Evolutionary conservation across 2,797 vertebrate genomes (phyloP), one percentile per base, ranked within the genome.

Genomic region (Pristis pectinata): DNA sequence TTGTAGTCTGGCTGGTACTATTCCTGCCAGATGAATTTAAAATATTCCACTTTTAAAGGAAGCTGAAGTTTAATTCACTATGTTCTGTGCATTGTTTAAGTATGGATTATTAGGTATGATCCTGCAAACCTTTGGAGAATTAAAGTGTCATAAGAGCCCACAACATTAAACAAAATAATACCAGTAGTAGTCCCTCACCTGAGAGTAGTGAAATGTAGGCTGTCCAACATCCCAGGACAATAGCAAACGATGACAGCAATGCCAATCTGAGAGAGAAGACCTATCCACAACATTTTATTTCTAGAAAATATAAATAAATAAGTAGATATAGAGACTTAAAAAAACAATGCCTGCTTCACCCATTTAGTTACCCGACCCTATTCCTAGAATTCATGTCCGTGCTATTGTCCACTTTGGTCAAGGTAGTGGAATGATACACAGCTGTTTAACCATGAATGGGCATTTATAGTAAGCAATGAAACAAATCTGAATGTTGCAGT

Each of bases 221-320:
- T 97, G 74, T 96, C 95, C 5, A 97, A 94, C 0, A 97, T 97
- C 13, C 97, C 97, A 0, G 98, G 96, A 15, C 97, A 97, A 0
- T 96, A 97, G 95, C 95, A 97, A 0, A 98, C 97, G 92, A 97
- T 96, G 79, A 96, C 3, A 13, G 97, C 97, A 1, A 98, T 96
- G 61, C 95, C 85, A 64, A 98, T 95, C 95, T 98, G 97, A 27
- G 97, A 98, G 93, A 96, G 95, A 27, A 98, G 97, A 27, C 97
- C 97, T 27, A 98, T 94, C 97, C 97, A 97, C 95, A 98, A 96
- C 92, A 97, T 96, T 96, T 98, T 98, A 95, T 98, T 98, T 95
- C 97, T 98, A 87, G 0, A 95, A 96, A 95, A 95, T 77, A 95
- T 89, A 30, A 13, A 67, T 95, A 94, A 94, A 41, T 94, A 95